Percentiles rank a stretch among this genome's conserved stretches.
These are phyloP conservation scores for Cladopsammia gracilis DNA, from an alignment of 64 coral and sea anemone genomes.

Conservation along the genomic window DNA sequence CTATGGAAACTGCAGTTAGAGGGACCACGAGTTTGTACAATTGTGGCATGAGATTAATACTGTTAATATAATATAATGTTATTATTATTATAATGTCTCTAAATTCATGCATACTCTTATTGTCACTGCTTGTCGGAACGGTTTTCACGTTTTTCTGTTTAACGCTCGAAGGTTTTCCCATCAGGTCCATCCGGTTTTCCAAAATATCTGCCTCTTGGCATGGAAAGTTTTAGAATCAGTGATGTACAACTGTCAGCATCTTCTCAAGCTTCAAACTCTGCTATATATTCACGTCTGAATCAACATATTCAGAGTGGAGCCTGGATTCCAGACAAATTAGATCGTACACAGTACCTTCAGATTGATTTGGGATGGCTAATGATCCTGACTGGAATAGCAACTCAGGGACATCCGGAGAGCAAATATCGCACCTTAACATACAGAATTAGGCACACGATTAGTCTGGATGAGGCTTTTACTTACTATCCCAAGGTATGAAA, in stretches of 20 bases:
- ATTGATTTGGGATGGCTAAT: background rate
- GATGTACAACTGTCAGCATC: background rate
- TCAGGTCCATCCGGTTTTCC: too few relatives aligned
- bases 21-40: too few relatives aligned
- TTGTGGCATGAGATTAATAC: too few relatives aligned
- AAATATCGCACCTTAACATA: background rate
- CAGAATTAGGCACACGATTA: background rate
- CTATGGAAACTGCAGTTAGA: too few relatives aligned
- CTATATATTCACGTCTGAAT: background rate
- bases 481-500: background rate
- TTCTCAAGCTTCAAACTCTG: background rate
- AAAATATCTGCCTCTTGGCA: background rate
- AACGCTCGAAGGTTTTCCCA: too few relatives aligned
- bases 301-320: constrained; percentile 3
- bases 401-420: background rate
- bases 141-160: too few relatives aligned
- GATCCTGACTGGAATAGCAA: constrained; percentile 3
- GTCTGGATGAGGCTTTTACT: background rate
- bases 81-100: too few relatives aligned
- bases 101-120: too few relatives aligned
- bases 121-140: too few relatives aligned
- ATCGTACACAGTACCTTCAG: constrained; percentile 11
- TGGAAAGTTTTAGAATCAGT: constrained; percentile 7
- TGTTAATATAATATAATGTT: too few relatives aligned
- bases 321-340: background rate